Base-by-base conservation (phyloP, 2,888 invertebrate genomes). In the Leptopterna dolabrata region DNA sequence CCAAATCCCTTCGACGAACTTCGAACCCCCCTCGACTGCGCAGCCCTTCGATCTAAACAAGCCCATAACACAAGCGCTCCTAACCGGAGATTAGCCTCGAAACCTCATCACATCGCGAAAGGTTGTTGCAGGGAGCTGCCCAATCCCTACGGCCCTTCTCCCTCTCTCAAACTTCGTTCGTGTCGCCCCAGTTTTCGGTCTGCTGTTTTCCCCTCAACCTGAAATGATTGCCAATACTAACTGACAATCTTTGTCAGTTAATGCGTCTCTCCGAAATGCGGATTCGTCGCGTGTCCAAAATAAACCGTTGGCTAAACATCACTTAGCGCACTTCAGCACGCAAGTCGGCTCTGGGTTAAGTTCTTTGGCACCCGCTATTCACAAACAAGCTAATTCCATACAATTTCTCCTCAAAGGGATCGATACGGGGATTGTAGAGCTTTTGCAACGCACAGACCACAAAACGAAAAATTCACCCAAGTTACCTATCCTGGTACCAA, bases 1-100 rank as follows among this genome's bases (percentile, higher is more conserved):
- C 43, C 27, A 45, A 78, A 78, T 78, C 78, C 78, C 78, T 45
- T 45, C 45, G 30, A 63, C 63, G 36, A 73, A 41, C 73, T 73
- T 19, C 30, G 36, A 30, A 7, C 30, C 78, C 24, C 78, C 78
- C 41, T 9, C 24, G 45, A 16, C 29, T 27, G 11, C 55, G 36
- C 63, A 63, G 63, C 63, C 16, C 63, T 63, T 73, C 36, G 41
- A 45, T 45, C 41, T 43, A 45, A 78, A 78, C 45, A 78, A 78
- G 78, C 78, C 45, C 78, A 27, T 45, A 45, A 78, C 78, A 78
- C 78, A 78, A 45, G 78, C 78, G 78, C 45, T 78, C 41, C 41
- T 78, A 78, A 78, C 78, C 78, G 78, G 78, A 78, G 78, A 78
- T 78, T 78, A 78, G 43, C 78, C 78, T 43, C 78, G 41, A 78